Evolutionary conservation across 2,888 invertebrate species (phyloP), one percentile per base, ranked within the genome.

Genomic region (Dasysyrphus albostriatus): DNA sequence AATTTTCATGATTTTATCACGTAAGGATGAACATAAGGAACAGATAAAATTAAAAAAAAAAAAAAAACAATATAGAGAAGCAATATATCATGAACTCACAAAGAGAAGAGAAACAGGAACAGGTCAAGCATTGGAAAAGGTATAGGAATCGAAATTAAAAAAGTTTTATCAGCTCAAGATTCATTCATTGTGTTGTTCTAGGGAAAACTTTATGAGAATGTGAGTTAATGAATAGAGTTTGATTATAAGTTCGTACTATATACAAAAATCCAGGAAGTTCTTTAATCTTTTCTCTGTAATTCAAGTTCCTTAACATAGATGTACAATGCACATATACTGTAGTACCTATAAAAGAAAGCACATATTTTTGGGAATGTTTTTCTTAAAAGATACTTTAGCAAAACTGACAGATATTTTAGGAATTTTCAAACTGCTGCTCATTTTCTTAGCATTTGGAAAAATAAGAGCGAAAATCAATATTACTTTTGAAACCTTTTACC

Each of bases 1-100:
- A 32, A 44, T 63, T 6, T 63, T 63, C 37, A 29, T 39, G 65
- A 67, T 67, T 67, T 67, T 32, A 67, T 47, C 65, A 67, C 47
- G 34, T 65, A 32, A 67, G 65, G 65, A 49, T 14, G 16, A 67
- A 14, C 0, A 44, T n/a, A n/a, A 63, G 44, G n/a, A 63, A 32
- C 14, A 32, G 10, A 44, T 5, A 32, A 32, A 32, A 44, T 9
- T 49, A n/a, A 49, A 34, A 34, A 49, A 67, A 24, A n/a, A n/a
- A n/a, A n/a, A n/a, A n/a, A n/a, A n/a, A n/a, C n/a, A n/a, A n/a
- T n/a, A 24, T 49, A 67, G 47, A 12, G 10, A 44, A 32, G 32
- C 61, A 61, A 61, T 61, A 47, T 65, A 47, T 61, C 44, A 65
- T 65, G 47, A 65, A 10, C 44, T 63, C 24, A 44, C 32, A 42